These are phyloP conservation scores for Drosophila mauritiana DNA, from an alignment of 1,140 invertebrate genomes.

Conservation along the genomic window DNA sequence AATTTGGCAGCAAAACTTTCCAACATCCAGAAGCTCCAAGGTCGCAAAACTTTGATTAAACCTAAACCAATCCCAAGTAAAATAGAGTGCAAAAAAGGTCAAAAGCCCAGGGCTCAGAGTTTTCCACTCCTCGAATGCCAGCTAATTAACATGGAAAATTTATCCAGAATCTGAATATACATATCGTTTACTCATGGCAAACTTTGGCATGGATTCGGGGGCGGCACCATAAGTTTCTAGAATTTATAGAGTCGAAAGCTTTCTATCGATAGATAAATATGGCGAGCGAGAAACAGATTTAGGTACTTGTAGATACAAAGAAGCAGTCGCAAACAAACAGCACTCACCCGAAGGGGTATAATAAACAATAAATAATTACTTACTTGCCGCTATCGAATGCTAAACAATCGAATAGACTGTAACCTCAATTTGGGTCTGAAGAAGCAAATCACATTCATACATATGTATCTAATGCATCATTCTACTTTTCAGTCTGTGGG, in stretches of 20 bases:
- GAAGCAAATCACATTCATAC: background rate
- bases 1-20: slow-evolving; percentile 45
- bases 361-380: slow-evolving; percentile 43
- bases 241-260: slow-evolving; percentile 54
- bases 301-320: slow-evolving; percentile 36
- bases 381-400: slow-evolving; percentile 42
- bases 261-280: slow-evolving; percentile 44
- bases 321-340: slow-evolving; percentile 18
- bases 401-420: slow-evolving; percentile 44
- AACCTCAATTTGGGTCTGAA: slow-evolving; percentile 36
- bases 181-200: slow-evolving; percentile 36
- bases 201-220: slow-evolving; percentile 1
- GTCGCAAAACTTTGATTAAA: slow-evolving; percentile 50
- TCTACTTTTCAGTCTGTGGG: slow-evolving; percentile 47
- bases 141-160: slow-evolving; percentile 64
- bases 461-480: slow-evolving; percentile 12
- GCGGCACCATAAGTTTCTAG: slow-evolving; percentile 45
- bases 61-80: background rate
- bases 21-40: slow-evolving; percentile 26
- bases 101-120: background rate
- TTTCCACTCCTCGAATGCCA: slow-evolving; percentile 20
- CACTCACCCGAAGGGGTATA: slow-evolving; percentile 13
- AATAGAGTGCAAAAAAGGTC: slow-evolving; percentile 14
- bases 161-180: background rate
- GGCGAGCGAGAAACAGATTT: slow-evolving; percentile 26